Percentiles rank a stretch among this genome's conserved stretches.
These are phyloP conservation scores for Pygoscelis antarcticus DNA, from an alignment of 2,113 vertebrate species.

Conservation along the genomic window DNA sequence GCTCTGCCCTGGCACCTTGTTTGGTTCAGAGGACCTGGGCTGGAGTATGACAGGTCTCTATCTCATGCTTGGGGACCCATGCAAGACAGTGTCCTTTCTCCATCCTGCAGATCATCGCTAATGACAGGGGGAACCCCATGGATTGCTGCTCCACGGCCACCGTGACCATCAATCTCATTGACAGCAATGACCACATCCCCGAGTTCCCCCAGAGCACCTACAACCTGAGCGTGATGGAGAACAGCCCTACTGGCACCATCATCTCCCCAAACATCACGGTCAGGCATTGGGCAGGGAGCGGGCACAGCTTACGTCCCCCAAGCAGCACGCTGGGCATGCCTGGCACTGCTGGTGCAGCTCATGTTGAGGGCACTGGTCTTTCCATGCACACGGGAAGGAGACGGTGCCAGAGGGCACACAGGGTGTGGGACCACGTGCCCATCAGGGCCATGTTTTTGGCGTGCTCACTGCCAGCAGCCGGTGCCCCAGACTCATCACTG, in stretches of 20 bases:
- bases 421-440: not conserved
- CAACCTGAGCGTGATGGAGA: constrained; percentile 71
- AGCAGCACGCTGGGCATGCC: not conserved
- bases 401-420: accelerated
- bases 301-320: not conserved
- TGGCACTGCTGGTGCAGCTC: not conserved
- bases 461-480: not conserved
- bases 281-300: not conserved
- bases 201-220: constrained; percentile 77
- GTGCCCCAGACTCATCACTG: not conserved
- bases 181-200: constrained; percentile 88
- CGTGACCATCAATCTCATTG: constrained; percentile 82
- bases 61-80: not conserved
- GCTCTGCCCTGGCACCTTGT: not conserved
- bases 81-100: not conserved
- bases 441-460: not conserved
- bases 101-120: constrained; percentile 82
- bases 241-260: constrained; percentile 67
- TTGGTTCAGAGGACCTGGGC: not conserved
- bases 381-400: not conserved
- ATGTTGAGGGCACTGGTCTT: not conserved
- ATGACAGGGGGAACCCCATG: constrained; percentile 47
- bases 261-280: constrained; percentile 76
- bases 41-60: not conserved
- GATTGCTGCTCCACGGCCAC: constrained; percentile 73